A percentile compares a stretch with the other conserved stretches of the same genome.
Evolutionary conservation across 2,888 invertebrate species (phyloP).

Genomic region (Drosophila prolongata): DNA sequence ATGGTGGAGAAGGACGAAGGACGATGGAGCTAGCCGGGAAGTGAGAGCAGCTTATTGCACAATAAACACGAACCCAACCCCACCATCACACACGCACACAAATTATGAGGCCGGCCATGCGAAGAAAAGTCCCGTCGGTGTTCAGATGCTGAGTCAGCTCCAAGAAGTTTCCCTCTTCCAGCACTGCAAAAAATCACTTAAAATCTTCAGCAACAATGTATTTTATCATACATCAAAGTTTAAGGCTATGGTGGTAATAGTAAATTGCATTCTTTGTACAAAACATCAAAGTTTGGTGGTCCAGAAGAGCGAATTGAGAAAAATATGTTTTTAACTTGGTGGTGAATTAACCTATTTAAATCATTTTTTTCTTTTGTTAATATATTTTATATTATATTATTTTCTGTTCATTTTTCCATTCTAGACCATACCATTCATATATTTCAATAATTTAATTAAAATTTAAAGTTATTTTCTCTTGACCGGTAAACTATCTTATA

Average conservation of each 20-base stretch:
- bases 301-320: too few relatives aligned
- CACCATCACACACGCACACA: conserved; percentile 24
- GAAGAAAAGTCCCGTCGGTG: conserved; percentile 38
- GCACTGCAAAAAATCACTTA: conserved; percentile 5
- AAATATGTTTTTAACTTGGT: too few relatives aligned
- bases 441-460: too few relatives aligned
- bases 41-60: conserved; percentile 71
- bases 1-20: conserved; percentile 3
- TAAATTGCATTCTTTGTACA: too few relatives aligned
- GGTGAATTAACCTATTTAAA: too few relatives aligned
- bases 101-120: conserved; percentile 45
- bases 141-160: conserved; percentile 66
- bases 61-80: conserved; percentile 64
- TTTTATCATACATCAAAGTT: too few relatives aligned
- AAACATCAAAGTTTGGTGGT: too few relatives aligned
- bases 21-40: conserved; percentile 16
- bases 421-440: too few relatives aligned
- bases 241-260: too few relatives aligned
- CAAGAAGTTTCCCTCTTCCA: conserved; percentile 53
- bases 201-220: not conserved
- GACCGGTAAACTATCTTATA: not conserved
- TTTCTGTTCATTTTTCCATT: not conserved
- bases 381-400: not conserved
- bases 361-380: not conserved
- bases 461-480: not conserved